These are phyloP conservation scores for Lordiphosa collinella DNA, from an alignment of 1,140 invertebrate species.

Conservation along the genomic window DNA sequence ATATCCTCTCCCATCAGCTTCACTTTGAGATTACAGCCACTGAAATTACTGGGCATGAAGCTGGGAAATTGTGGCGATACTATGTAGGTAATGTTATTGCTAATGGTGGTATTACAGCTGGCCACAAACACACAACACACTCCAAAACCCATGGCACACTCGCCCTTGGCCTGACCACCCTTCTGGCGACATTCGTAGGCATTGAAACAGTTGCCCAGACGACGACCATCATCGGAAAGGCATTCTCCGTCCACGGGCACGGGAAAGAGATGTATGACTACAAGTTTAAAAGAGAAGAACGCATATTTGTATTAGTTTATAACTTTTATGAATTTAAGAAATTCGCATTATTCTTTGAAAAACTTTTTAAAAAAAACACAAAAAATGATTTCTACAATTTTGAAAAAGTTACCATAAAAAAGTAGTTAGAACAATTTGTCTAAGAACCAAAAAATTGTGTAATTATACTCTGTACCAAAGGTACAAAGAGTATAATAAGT, in stretches of 20 bases:
- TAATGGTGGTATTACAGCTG: conserved; percentile 87
- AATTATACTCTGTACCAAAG: no score
- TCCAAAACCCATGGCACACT: conserved; percentile 90
- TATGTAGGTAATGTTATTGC: conserved; percentile 92
- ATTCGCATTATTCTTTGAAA: no score
- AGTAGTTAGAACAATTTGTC: no score
- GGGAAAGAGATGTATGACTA: conserved; percentile 84
- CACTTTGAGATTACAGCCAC: conserved; percentile 84
- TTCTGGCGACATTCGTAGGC: conserved; percentile 90
- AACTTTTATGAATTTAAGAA: no score
- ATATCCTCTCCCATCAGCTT: conserved; percentile 87
- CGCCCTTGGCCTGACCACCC: conserved; percentile 86
- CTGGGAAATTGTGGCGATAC: conserved; percentile 90
- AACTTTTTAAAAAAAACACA: no score
- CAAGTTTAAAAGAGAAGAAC: no score
- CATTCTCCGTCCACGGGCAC: conserved; percentile 89
- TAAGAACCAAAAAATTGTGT: no score
- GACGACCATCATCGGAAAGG: conserved; percentile 84
- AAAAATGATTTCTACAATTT: no score
- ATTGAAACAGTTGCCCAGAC: conserved; percentile 88
- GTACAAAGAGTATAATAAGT: no score
- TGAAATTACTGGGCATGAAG: conserved; percentile 83
- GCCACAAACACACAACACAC: conserved; percentile 93
- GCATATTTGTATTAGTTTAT: no score
- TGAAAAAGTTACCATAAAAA: no score